These are phyloP conservation scores for Patella ulyssiponensis DNA, from an alignment of 2,888 invertebrate species.

Conservation along the genomic window DNA sequence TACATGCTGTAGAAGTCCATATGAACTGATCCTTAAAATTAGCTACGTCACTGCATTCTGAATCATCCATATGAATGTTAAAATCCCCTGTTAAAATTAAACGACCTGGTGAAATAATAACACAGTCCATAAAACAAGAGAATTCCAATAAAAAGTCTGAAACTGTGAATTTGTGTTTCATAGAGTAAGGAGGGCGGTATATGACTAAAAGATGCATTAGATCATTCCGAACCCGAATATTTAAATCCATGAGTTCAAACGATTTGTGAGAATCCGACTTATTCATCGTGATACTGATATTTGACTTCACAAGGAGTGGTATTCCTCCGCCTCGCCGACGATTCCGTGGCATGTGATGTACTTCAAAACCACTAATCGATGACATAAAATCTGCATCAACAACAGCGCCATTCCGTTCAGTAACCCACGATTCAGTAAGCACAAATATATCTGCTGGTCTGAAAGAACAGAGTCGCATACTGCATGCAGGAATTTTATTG, in stretches of 20 bases:
- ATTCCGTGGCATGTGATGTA: not conserved
- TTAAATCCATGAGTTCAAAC: not conserved
- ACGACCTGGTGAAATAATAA: too few species aligned
- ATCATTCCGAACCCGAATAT: not conserved
- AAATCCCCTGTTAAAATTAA: too few species aligned
- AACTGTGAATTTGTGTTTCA: not conserved
- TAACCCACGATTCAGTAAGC: not conserved
- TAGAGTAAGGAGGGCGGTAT: not conserved
- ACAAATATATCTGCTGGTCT: not conserved
- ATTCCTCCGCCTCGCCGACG: not conserved
- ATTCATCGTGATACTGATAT: not conserved
- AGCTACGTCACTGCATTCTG: too few species aligned
- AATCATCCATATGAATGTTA: too few species aligned
- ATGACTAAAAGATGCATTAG: not conserved
- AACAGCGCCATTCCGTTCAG: not conserved
- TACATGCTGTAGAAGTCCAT: too few species aligned
- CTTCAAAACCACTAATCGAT: not conserved
- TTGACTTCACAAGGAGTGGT: not conserved
- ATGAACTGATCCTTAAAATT: too few species aligned
- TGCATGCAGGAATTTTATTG: not conserved
- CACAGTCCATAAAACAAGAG: not conserved
- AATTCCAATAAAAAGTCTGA: not conserved
- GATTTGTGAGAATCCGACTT: not conserved
- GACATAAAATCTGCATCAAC: not conserved
- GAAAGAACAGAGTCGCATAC: not conserved